Percentiles rank a stretch among this genome's conserved stretches.
These are phyloP conservation scores for Stegastes partitus DNA, from an alignment of 2,113 vertebrate genomes.

Conservation along the genomic window DNA sequence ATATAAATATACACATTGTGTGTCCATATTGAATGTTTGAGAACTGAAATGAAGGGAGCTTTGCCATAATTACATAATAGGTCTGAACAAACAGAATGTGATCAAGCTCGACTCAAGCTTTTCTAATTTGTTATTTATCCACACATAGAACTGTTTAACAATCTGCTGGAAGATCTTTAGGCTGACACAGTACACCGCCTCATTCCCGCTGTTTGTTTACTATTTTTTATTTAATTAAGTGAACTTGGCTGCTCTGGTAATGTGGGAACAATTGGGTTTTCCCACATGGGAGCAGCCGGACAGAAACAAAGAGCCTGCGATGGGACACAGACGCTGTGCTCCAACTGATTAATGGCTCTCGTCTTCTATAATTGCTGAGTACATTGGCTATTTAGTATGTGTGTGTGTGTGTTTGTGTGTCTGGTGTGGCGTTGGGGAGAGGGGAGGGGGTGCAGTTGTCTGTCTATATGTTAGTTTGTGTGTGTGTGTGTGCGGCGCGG, in stretches of 20 bases:
- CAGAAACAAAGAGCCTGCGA: constrained; percentile 75
- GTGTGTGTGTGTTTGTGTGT: constrained; percentile 5
- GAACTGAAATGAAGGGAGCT: too few relatives aligned
- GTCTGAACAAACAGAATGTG: neutral
- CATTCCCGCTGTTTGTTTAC: constrained; percentile 23
- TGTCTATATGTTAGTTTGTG: constrained; percentile 17
- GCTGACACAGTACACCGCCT: constrained; percentile 1
- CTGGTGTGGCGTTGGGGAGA: neutral
- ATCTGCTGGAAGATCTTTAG: constrained; percentile 22
- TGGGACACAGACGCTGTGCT: constrained; percentile 52
- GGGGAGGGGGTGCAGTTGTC: constrained; percentile 1
- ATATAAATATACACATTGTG: neutral
- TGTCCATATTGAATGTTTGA: neutral
- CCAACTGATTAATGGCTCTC: constrained; percentile 70
- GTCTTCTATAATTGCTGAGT: constrained; percentile 70
- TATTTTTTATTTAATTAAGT: constrained; percentile 51
- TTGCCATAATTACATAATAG: neutral
- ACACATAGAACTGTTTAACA: neutral
- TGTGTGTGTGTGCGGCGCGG: neutral
- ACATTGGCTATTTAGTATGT: constrained; percentile 61
- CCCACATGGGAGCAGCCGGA: constrained; percentile 58
- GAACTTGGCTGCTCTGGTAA: constrained; percentile 33
- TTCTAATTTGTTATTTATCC: constrained; percentile 11
- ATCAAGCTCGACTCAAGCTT: neutral
- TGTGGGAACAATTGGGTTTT: constrained; percentile 59